A percentile compares a stretch with the other conserved stretches of the same genome.
Conservation (phyloP, 92 coral and sea anemone genomes). For the Montipora capitata region DNA sequence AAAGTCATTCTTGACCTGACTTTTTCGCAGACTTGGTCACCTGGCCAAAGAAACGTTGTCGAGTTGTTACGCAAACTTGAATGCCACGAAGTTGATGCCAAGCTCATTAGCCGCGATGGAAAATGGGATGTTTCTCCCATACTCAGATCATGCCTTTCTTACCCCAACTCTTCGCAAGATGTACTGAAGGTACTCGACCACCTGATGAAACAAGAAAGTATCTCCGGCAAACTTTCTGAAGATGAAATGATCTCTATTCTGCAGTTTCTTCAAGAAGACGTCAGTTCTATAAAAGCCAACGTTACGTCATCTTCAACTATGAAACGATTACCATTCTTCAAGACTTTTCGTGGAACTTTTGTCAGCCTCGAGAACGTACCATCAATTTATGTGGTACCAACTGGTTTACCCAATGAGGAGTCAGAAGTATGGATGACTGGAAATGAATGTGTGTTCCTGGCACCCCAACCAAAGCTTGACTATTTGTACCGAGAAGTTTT, state of each 20-base stretch:
- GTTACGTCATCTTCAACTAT: constrained; percentile 35
- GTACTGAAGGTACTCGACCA: constrained; percentile 76
- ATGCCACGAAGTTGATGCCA: constrained; percentile 72
- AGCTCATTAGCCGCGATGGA: constrained; percentile 37
- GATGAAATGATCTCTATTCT: constrained; percentile 57
- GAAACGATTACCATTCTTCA: constrained; percentile 79
- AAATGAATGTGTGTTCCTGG: constrained; percentile 75
- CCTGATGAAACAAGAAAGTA: constrained; percentile 43
- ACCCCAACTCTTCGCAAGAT: constrained; percentile 79
- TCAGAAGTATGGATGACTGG: constrained; percentile 81
- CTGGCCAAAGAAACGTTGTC: constrained; percentile 64
- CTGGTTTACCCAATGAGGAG: constrained; percentile 77
- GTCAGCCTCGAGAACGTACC: constrained; percentile 60
- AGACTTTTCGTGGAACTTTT: constrained; percentile 64
- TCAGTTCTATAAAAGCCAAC: constrained; percentile 21
- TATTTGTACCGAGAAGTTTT: constrained; percentile 72
- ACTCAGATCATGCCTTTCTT: constrained; percentile 78
- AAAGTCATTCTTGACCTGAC: constrained; percentile 87
- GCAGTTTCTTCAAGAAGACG: constrained; percentile 80
- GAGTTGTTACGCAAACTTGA: constrained; percentile 34
- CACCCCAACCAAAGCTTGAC: constrained; percentile 67
- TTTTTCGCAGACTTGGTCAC: constrained; percentile 61
- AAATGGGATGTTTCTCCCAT: constrained; percentile 46
- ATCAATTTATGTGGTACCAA: constrained; percentile 66
- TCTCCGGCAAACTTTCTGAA: constrained; percentile 59